Conservation (phyloP, 1,140 invertebrate species). For the Drosophila tani region DNA sequence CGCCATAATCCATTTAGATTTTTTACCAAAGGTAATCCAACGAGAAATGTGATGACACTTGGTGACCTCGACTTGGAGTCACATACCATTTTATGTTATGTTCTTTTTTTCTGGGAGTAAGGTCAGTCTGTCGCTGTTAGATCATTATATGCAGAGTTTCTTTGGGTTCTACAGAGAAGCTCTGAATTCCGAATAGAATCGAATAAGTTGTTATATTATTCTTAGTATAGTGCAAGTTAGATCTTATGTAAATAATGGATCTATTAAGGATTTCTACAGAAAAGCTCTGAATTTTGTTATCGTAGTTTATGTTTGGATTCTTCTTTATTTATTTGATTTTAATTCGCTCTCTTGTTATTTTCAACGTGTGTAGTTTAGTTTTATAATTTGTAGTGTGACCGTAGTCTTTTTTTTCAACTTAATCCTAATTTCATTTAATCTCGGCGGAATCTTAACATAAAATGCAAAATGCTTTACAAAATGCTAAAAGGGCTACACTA, state of each 20-base stretch:
- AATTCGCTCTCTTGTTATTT: too few species aligned
- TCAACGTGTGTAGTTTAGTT: too few species aligned
- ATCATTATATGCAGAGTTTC: background rate
- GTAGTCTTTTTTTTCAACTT: too few species aligned
- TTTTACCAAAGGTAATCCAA: background rate
- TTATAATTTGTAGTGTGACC: too few species aligned
- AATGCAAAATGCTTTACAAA: too few species aligned
- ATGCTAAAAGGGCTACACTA: too few species aligned
- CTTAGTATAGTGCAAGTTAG: background rate
- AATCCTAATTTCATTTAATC: too few species aligned
- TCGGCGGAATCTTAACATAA: too few species aligned
- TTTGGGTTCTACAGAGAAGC: background rate
- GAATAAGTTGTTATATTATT: too few species aligned
- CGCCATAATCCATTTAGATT: background rate
- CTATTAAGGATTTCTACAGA: background rate
- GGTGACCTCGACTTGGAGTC: conserved; percentile 1
- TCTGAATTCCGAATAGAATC: background rate
- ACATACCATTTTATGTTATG: background rate
- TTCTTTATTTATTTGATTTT: too few species aligned
- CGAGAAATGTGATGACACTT: conserved; percentile 1
- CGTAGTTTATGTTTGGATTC: too few species aligned
- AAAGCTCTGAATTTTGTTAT: background rate
- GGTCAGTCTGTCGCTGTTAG: background rate
- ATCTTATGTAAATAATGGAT: background rate
- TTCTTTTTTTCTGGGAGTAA: background rate